Percentiles rank a stretch among this genome's conserved stretches.
phyloP scores from a whole-genome alignment of 2,797 vertebrate species.

The Aldrovandia affinis region DNA sequence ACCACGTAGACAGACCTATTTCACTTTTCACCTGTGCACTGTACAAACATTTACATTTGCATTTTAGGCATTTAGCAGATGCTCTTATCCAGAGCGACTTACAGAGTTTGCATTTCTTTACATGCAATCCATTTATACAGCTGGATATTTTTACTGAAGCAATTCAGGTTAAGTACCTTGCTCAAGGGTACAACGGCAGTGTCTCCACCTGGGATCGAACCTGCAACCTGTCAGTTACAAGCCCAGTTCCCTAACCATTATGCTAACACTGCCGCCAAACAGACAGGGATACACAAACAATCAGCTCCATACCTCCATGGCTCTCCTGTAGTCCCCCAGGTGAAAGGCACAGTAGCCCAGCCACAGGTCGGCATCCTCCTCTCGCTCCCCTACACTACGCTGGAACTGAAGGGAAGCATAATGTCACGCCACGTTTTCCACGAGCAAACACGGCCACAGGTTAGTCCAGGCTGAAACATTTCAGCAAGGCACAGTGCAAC shows the following conservation, averaged over 20 bases:
- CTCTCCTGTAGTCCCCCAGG: conserved; percentile 90
- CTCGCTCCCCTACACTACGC: conserved; percentile 81
- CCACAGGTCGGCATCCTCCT: conserved; percentile 86
- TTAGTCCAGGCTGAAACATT: not conserved
- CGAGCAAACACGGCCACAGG: not conserved
- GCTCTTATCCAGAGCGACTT: too few relatives aligned
- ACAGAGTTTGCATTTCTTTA: too few relatives aligned
- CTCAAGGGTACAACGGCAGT: too few relatives aligned
- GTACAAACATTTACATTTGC: not conserved
- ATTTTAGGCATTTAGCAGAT: conserved; percentile 18
- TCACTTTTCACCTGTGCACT: not conserved
- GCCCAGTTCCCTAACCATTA: too few relatives aligned
- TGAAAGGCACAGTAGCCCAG: conserved; percentile 94
- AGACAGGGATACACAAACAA: conserved; percentile 35
- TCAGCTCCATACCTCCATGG: conserved; percentile 82
- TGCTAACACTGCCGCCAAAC: too few relatives aligned
- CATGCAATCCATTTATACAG: too few relatives aligned
- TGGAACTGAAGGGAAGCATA: conserved; percentile 82
- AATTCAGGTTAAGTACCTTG: too few relatives aligned
- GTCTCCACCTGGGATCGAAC: too few relatives aligned
- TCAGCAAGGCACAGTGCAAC: not conserved
- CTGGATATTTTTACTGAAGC: too few relatives aligned
- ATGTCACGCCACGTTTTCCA: not conserved
- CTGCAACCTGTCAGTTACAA: too few relatives aligned
- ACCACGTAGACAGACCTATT: not conserved